These are phyloP conservation scores for Sebastiscus albofasciatus DNA, from an alignment of 2,797 vertebrate species.

Conservation along the genomic window DNA sequence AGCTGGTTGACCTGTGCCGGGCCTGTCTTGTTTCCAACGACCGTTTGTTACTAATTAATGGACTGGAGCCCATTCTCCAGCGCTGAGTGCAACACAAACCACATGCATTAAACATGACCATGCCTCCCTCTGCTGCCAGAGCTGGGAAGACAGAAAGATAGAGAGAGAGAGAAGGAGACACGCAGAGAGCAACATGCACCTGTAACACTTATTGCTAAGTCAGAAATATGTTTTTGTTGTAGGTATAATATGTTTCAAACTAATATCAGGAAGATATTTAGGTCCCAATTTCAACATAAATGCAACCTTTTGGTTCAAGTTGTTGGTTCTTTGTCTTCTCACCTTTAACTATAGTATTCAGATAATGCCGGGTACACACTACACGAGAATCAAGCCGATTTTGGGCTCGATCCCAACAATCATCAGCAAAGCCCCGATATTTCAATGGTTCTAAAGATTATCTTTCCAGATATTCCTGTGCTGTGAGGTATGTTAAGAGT, in stretches of 20 bases:
- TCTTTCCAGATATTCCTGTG: too few species aligned
- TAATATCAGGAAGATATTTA: neutral
- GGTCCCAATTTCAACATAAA: neutral
- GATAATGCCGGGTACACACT: neutral
- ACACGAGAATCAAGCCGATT: too few species aligned
- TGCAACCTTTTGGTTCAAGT: neutral
- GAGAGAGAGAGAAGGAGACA: slow-evolving; percentile 27
- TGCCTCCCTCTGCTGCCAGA: slow-evolving; percentile 64
- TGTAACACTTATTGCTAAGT: slow-evolving; percentile 12
- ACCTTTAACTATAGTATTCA: slow-evolving; percentile 14
- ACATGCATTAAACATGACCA: slow-evolving; percentile 85
- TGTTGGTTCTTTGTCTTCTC: neutral
- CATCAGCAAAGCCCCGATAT: fast-evolving
- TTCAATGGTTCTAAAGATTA: fast-evolving
- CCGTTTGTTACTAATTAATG: slow-evolving; percentile 86
- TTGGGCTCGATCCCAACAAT: too few species aligned
- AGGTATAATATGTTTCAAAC: neutral
- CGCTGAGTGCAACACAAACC: slow-evolving; percentile 80
- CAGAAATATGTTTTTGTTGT: neutral
- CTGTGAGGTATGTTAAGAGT: too few species aligned
- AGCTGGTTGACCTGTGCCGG: slow-evolving; percentile 76
- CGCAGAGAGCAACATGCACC: slow-evolving; percentile 1
- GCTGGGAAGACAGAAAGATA: slow-evolving; percentile 59
- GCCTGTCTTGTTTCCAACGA: slow-evolving; percentile 82
- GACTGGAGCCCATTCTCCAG: slow-evolving; percentile 80